A percentile compares a stretch with the other conserved stretches of the same genome.
These are phyloP conservation scores for Macaca nemestrina DNA, from an alignment of 2,113 vertebrate species.

Conservation along the genomic window DNA sequence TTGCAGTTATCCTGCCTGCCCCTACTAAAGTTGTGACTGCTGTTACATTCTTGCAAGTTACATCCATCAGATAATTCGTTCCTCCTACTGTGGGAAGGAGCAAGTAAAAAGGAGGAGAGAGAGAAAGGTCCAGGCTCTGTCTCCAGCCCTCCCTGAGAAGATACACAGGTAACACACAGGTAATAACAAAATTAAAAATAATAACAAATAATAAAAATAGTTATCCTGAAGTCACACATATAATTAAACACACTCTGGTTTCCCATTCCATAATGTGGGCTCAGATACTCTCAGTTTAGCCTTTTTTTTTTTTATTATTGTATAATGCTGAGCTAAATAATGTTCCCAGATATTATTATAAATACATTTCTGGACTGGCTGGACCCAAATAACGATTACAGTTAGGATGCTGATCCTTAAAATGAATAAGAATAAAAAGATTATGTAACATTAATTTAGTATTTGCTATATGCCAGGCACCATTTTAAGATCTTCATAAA, in stretches of 20 bases:
- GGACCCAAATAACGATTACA: constrained; percentile 37
- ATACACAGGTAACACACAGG: background rate
- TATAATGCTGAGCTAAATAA: constrained; percentile 44
- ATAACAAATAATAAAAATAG: constrained; percentile 26
- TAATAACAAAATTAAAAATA: constrained; percentile 37
- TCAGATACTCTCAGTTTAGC: constrained; percentile 22
- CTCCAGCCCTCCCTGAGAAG: background rate
- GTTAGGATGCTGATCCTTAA: constrained; percentile 38
- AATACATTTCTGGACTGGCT: constrained; percentile 58
- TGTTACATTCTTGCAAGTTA: background rate
- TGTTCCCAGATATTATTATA: constrained; percentile 45
- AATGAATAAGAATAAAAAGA: constrained; percentile 29
- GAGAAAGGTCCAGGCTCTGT: background rate
- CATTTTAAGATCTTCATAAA: constrained; percentile 64
- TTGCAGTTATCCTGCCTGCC: background rate
- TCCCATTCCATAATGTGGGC: background rate
- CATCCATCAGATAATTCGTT: background rate
- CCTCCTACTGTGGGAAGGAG: background rate
- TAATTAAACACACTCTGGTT: constrained; percentile 39
- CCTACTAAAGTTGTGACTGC: background rate
- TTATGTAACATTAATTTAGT: constrained; percentile 37
- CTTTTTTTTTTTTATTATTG: constrained; percentile 31
- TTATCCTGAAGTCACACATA: background rate
- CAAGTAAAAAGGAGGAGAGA: background rate
- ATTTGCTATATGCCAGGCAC: background rate